Evolutionary conservation across 2,113 vertebrate genomes (phyloP).

Genomic region (Sterrhoptilus dennistouni): DNA sequence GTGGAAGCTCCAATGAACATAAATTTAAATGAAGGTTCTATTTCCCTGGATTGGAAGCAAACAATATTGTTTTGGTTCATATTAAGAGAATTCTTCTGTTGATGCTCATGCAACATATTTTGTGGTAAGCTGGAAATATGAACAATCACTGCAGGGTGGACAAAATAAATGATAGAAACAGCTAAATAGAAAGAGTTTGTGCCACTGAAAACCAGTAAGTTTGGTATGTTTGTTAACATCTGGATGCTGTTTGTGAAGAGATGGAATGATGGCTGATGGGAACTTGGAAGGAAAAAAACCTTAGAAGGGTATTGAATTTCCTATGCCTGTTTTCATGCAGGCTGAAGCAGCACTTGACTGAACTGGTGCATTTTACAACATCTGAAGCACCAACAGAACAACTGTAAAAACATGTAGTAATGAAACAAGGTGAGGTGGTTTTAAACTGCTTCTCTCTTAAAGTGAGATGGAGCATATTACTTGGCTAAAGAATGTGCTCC

Average conservation of each 20-base stretch:
- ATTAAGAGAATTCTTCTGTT: background rate
- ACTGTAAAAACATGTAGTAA: background rate
- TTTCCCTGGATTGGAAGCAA: background rate
- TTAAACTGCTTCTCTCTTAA: background rate
- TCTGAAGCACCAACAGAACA: background rate
- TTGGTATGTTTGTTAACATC: constrained; percentile 13
- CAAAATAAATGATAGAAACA: background rate
- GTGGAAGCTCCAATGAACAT: background rate
- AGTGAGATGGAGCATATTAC: constrained; percentile 29
- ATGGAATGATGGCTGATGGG: background rate
- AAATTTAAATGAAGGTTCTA: background rate
- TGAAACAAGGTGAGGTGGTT: constrained; percentile 11
- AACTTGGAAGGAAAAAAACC: background rate
- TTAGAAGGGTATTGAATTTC: background rate
- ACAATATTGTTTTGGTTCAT: background rate
- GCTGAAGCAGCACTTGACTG: background rate
- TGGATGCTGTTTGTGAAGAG: constrained; percentile 17
- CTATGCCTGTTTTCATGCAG: background rate
- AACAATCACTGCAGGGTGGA: background rate
- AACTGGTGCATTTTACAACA: background rate
- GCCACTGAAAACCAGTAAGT: background rate
- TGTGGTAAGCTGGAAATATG: background rate
- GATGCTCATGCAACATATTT: background rate
- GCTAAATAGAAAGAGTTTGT: background rate
- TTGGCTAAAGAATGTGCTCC: constrained; percentile 47